These are phyloP conservation scores for Apistogramma diplotaenia DNA, from an alignment of 2,113 vertebrate genomes.

Conservation along the genomic window DNA sequence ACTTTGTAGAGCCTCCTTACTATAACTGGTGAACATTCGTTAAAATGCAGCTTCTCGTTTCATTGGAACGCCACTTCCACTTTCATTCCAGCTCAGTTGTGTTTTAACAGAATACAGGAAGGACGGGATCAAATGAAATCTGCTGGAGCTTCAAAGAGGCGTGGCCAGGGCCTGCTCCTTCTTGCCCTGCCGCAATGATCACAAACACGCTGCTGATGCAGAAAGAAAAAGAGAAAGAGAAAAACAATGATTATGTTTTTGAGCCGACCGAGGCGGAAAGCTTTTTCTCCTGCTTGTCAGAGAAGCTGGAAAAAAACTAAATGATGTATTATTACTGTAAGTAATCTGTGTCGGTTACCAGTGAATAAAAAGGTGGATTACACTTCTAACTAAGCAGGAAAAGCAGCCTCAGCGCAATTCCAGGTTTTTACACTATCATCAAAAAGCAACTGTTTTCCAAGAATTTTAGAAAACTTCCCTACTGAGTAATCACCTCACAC, in stretches of 20 bases:
- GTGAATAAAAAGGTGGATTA: background rate
- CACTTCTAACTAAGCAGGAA: background rate
- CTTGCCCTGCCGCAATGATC: background rate
- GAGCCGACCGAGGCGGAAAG: background rate
- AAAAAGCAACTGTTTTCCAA: background rate
- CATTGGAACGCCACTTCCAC: constrained; percentile 26
- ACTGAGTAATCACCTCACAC: background rate
- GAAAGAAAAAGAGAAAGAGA: background rate
- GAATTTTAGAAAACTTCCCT: background rate
- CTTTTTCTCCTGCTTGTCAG: background rate
- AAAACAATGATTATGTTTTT: too few species aligned
- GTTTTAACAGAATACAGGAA: constrained; percentile 11
- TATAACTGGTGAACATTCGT: background rate
- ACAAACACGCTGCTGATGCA: too few species aligned
- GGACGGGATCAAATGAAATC: background rate
- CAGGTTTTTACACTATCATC: background rate
- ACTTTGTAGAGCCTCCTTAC: background rate
- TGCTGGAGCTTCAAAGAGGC: background rate
- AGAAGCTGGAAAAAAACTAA: background rate
- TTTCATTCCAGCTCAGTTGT: constrained; percentile 1
- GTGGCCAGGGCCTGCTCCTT: background rate
- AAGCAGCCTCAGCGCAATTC: background rate
- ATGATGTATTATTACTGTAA: background rate
- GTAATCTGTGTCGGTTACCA: background rate
- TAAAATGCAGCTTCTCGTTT: constrained; percentile 23